Base-by-base conservation (phyloP, 2,888 invertebrate species). In the Bedellia somnulentella region DNA sequence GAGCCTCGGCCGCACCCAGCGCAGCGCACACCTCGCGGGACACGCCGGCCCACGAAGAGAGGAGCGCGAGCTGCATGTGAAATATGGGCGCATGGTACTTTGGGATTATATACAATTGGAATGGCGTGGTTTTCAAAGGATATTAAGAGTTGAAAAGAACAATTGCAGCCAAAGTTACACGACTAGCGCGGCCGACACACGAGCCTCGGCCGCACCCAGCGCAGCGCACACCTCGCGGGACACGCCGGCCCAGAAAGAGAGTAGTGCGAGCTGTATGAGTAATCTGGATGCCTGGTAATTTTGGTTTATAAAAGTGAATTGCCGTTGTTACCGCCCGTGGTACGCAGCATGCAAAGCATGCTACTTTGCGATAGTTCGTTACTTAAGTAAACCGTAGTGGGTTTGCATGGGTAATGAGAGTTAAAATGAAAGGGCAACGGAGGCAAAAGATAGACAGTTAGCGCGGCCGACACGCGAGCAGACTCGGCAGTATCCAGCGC, bases 211-310 rank as follows among this genome's bases (percentile, higher is more conserved):
- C 0, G 87, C 80, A 0, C 89, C 85, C 2, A 90, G 50, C 0
- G 88, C 88, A 9, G 81, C 80, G 3, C 81, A 81, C 2, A 95
- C 80, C 46, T 93, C 91, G 38, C 87, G 87, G 47, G 91, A 87
- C 1, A 92, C 90, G 17, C 87, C 85, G 16, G 90, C 87, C 47
- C 93, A 86, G 5, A 92, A 89, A 33, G 86, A 80, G 41, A 95
- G 75, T 21, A 95, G 57, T 0, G 91, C 88, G 41, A 91, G 87
- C 85, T 90, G 67, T n/a, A n/a, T n/a, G n/a, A n/a, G n/a, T n/a
- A n/a, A n/a, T n/a, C n/a, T n/a, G n/a, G n/a, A n/a, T n/a, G n/a
- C n/a, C n/a, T n/a, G n/a, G n/a, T n/a, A n/a, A n/a, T n/a, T n/a
- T n/a, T n/a, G n/a, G n/a, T n/a, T n/a, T n/a, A n/a, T n/a, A n/a